phyloP scores from a whole-genome alignment of 2,113 vertebrate genomes.

The Cyanocitta stelleri region DNA sequence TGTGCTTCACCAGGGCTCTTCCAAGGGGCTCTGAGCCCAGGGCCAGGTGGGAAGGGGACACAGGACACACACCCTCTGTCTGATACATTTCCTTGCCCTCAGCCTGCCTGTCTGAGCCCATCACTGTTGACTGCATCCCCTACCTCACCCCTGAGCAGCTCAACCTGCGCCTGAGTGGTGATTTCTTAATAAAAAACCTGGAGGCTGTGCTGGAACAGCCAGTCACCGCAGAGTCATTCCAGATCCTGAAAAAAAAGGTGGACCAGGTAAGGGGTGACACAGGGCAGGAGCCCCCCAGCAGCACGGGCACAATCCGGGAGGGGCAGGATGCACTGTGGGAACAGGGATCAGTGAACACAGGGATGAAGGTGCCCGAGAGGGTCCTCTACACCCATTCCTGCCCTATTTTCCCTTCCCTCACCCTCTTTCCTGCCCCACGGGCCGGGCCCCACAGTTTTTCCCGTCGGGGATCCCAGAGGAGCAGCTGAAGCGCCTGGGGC shows the following conservation, averaged over 20 bases:
- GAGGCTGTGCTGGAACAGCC: background rate
- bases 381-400: background rate
- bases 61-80: accelerated
- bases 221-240: accelerated
- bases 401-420: background rate
- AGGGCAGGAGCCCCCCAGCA: background rate
- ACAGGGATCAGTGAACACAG: accelerated
- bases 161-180: constrained; percentile 27
- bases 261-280: constrained; percentile 35
- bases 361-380: accelerated
- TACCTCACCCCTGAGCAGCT: background rate
- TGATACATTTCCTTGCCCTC: background rate
- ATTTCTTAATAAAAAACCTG: constrained; percentile 36
- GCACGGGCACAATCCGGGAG: accelerated
- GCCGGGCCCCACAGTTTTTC: constrained; percentile 28
- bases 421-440: background rate
- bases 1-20: background rate
- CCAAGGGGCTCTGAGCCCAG: background rate
- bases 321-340: accelerated
- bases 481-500: constrained; percentile 35
- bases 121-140: background rate
- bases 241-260: constrained; percentile 52
- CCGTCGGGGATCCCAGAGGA: constrained; percentile 26
- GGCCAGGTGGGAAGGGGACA: background rate
- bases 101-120: background rate